Evolutionary conservation across 2,797 vertebrate species (phyloP).

Genomic region (Lepus townsendii): DNA sequence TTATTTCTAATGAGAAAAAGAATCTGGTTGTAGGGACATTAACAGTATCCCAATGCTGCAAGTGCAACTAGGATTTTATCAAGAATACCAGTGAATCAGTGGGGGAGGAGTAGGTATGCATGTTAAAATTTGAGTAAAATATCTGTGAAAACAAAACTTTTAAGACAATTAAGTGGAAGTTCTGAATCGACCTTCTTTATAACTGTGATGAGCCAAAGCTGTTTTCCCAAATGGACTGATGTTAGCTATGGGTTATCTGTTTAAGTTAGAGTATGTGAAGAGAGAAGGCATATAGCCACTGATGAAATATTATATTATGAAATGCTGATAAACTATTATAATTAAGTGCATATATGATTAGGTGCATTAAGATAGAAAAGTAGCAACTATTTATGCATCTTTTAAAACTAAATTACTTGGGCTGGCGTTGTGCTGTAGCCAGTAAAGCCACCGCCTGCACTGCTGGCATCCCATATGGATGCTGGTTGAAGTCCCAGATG

Average conservation of each 20-base stretch:
- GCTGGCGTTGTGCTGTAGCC: too few species aligned
- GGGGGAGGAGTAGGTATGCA: background rate
- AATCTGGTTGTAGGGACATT: background rate
- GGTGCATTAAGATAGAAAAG: too few species aligned
- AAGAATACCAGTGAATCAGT: background rate
- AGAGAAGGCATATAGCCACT: background rate
- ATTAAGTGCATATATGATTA: background rate
- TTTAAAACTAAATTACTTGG: background rate
- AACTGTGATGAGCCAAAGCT: background rate
- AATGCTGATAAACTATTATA: background rate
- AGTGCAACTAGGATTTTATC: background rate
- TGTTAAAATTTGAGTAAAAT: background rate
- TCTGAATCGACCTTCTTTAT: background rate
- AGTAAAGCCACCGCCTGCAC: too few species aligned
- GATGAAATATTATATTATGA: background rate
- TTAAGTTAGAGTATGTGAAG: background rate
- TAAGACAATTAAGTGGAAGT: too few species aligned
- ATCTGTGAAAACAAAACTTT: background rate
- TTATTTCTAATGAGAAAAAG: background rate
- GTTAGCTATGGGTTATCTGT: background rate
- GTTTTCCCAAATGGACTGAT: background rate
- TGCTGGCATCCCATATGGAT: too few species aligned
- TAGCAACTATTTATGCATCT: background rate
- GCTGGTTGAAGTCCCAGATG: too few species aligned
- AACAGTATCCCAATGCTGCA: accelerated